Base-by-base conservation (phyloP, 1,140 invertebrate species). In the Homalodisca vitripennis region DNA sequence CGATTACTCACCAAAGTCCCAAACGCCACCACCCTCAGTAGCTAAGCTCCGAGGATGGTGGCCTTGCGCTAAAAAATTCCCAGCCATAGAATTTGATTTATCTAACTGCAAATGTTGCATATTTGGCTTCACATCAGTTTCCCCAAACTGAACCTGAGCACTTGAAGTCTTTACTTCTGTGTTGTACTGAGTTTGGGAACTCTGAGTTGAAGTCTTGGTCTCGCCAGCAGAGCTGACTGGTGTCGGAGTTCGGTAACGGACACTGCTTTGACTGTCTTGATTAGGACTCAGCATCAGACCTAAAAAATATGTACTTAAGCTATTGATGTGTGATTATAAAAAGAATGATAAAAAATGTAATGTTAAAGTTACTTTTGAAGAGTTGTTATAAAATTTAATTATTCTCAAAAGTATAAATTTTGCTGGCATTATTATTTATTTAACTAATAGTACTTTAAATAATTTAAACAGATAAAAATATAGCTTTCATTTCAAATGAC, bases 11-110 rank as follows among this genome's bases (percentile, higher is more conserved):
- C 67, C 79, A 82, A 82, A 84, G 74, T 82, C 81, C 82, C 82
- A 83, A 80, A 82, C 86, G 90, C 91, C 91, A 92, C 91, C 91
- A 93, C 90, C 92, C 75, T 82, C 86, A 84, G 84, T 88, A 75
- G 70, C 71, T 75, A 69, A 77, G 69, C 70, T 74, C 76, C 71
- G 79, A 78, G 74, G 78, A 77, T 79, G 78, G 77, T 79, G 78
- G 78, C 77, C 75, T 77, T 75, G 73, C 73, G 70, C 75, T 79
- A 79, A 79, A 79, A 79, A 79, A 79, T 79, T 78, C 72, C 68
- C 73, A 57, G 68, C 70, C 30, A 60, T 68, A 69, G 69, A 66
- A 69, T 65, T 66, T 34, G 60, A 60, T 57, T 26, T 41, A 12
- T 64, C 1, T 48, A 32, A 64, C 24, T n/a, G 30, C 27, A 51